Base-by-base conservation (phyloP, 2,797 vertebrate species). In the Sphenodon punctatus region DNA sequence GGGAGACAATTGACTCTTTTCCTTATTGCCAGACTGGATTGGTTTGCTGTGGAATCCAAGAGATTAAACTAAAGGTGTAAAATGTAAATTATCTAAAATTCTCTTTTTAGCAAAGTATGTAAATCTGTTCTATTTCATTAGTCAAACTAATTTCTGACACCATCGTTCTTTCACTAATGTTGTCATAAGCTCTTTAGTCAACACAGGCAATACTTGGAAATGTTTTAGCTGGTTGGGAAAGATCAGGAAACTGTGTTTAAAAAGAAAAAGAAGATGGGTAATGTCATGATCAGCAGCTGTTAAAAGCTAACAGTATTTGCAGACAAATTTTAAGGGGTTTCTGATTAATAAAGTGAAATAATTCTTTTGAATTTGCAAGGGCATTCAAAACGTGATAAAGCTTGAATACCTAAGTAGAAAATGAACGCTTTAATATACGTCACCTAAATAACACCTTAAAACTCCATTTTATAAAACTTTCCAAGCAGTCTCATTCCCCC, bases 1-100 rank as follows among this genome's bases (percentile, higher is more conserved):
- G 77, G 41, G 59, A 70, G 90, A 79, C 7, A 80, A 42, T 67
- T 27, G 25, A 68, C 48, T 71, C 75, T 93, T 94, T 92, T 84
- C 88, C 60, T 83, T 88, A 42, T 4, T 30, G 85, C 80, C 89
- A 87, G 65, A 80, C 90, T 61, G 67, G 88, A 91, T 78, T 87
- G 71, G 61, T 89, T 89, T 88, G 45, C 80, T 88, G 71, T 89
- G 43, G 65, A 80, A 85, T 88, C 64, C 75, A 93, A 68, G 79
- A 90, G 79, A 93, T 89, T 86, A 94, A 95, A 90, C 79, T 90
- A 85, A 64, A 90, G 85, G 78, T 90, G 80, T 82, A 88, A 63
- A 59, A 20, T 53, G 67, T 82, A 94, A 94, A 95, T 95, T 94
- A 90, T 80, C 87, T 78, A 88, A 84, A 74, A 95, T 95, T 94